A percentile compares a stretch with the other conserved stretches of the same genome.
These are phyloP conservation scores for Rhagologus leucostigma DNA, from an alignment of 2,113 vertebrate species.

Conservation along the genomic window DNA sequence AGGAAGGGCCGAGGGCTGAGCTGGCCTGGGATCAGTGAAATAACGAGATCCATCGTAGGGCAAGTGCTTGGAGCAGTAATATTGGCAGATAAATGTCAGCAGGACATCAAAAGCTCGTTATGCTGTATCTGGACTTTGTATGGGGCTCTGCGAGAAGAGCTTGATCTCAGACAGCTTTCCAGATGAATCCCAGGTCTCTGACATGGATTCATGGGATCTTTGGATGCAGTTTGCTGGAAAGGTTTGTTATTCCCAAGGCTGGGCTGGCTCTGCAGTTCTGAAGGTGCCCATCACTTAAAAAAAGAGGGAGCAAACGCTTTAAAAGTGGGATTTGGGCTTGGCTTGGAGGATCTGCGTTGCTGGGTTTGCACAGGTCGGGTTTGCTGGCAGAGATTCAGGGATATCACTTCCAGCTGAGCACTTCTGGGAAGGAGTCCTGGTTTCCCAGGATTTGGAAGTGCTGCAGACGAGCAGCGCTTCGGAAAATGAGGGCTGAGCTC, in stretches of 20 bases:
- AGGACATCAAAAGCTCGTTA: conserved; percentile 18
- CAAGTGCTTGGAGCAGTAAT: conserved; percentile 1
- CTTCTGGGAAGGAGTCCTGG: neutral
- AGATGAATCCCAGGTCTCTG: neutral
- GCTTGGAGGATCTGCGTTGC: neutral
- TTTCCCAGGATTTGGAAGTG: neutral
- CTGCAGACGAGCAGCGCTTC: neutral
- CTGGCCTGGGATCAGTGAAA: neutral
- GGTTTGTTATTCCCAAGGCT: neutral
- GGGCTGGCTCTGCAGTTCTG: neutral
- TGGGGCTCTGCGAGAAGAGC: neutral
- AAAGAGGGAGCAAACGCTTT: neutral
- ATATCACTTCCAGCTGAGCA: neutral
- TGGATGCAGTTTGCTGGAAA: neutral
- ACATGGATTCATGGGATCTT: neutral
- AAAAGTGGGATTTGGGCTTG: neutral
- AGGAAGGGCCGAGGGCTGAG: neutral
- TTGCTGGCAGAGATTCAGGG: neutral
- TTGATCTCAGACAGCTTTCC: neutral
- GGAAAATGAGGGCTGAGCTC: neutral
- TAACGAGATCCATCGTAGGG: conserved; percentile 26
- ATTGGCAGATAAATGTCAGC: conserved; percentile 52
- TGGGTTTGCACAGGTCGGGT: neutral
- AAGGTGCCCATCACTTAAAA: neutral
- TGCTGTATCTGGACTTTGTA: neutral